These are phyloP conservation scores for Melanerpes formicivorus DNA, from an alignment of 2,113 vertebrate species.

Conservation along the genomic window DNA sequence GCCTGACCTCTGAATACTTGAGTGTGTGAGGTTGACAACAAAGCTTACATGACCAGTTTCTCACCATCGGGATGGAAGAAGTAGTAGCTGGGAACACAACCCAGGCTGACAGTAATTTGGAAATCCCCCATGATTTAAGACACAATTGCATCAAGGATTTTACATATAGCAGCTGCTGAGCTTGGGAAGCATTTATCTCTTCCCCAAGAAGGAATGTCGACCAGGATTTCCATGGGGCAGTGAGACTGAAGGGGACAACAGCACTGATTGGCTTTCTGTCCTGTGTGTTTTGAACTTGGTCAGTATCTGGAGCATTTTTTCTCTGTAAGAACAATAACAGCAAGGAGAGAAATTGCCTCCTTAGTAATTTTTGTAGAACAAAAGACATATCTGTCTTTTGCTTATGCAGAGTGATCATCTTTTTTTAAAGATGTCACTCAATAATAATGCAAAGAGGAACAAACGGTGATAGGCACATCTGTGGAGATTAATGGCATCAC, in stretches of 20 bases:
- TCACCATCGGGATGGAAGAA: not conserved
- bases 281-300: not conserved
- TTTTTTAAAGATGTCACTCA: not conserved
- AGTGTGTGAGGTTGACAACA: not conserved
- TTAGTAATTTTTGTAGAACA: not conserved
- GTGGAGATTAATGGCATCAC: not conserved
- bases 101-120: not conserved
- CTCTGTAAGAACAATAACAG: not conserved
- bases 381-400: not conserved
- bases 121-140: not conserved
- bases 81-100: not conserved
- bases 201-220: accelerated
- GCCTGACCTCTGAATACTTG: not conserved
- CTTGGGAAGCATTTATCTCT: not conserved
- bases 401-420: not conserved
- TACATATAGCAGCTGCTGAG: not conserved
- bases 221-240: not conserved
- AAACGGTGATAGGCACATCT: not conserved
- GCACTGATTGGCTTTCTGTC: not conserved
- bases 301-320: not conserved
- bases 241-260: not conserved
- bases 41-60: not conserved
- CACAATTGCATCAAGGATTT: not conserved
- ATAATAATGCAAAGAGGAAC: no score
- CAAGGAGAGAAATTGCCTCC: not conserved